These are phyloP conservation scores for Linnaemya tessellans DNA, from an alignment of 2,888 invertebrate species.

Conservation along the genomic window DNA sequence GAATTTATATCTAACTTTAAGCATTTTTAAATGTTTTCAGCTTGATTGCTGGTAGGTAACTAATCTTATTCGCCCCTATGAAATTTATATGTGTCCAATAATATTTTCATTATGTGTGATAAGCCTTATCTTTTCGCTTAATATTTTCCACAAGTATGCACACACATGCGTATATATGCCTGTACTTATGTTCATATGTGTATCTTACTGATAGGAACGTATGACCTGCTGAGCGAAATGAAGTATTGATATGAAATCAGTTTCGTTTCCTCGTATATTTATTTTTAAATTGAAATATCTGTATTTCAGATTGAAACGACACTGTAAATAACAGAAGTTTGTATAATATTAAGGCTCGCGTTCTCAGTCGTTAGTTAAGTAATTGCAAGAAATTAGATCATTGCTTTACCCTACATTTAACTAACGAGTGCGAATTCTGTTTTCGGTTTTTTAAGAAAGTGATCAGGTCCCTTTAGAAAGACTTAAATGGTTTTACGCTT, in stretches of 20 bases:
- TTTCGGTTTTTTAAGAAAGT: too few relatives aligned
- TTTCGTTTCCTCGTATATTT: neutral
- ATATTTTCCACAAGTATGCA: neutral
- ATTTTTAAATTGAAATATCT: too few relatives aligned
- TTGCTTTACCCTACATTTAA: too few relatives aligned
- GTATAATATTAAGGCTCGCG: too few relatives aligned
- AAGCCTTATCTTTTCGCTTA: constrained; percentile 23
- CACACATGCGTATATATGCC: too few relatives aligned
- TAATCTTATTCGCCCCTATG: neutral
- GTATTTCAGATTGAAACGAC: neutral
- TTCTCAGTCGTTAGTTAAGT: too few relatives aligned
- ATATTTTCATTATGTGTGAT: constrained; percentile 19
- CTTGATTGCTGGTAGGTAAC: constrained; percentile 29
- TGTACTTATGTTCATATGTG: too few relatives aligned
- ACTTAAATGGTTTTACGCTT: too few relatives aligned
- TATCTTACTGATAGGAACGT: constrained; percentile 24
- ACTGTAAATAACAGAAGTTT: neutral
- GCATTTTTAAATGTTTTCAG: constrained; percentile 71
- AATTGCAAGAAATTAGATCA: too few relatives aligned
- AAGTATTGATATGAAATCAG: neutral
- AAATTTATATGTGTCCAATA: constrained; percentile 4
- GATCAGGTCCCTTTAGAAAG: too few relatives aligned
- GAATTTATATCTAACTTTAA: constrained; percentile 74
- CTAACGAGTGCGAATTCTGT: too few relatives aligned
- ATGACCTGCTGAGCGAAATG: neutral